Percentiles rank a stretch among this genome's conserved stretches.
phyloP scores from a whole-genome alignment of 2,888 invertebrate species.

The Omphaloscelis lunosa region DNA sequence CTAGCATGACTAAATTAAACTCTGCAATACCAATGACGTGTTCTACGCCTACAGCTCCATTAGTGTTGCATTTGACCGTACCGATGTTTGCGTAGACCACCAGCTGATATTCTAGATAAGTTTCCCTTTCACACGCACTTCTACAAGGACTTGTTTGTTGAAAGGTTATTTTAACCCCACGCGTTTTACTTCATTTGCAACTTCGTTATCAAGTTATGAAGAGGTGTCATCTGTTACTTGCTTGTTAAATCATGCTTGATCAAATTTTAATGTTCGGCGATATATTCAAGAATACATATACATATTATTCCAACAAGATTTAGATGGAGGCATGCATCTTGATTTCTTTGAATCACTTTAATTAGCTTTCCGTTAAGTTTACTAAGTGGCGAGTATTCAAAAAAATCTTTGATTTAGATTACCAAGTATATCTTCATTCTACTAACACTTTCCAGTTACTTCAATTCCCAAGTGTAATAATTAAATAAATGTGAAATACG shows the following conservation, averaged over 20 bases:
- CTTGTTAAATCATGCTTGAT: not conserved
- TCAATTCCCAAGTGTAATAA: constrained; percentile 16
- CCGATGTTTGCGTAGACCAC: constrained; percentile 28
- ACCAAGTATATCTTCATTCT: not conserved
- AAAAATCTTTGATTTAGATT: constrained; percentile 8
- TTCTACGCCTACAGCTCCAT: constrained; percentile 51
- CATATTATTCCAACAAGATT: not conserved
- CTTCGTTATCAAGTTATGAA: not conserved
- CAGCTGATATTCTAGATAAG: constrained; percentile 53
- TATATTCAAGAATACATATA: not conserved
- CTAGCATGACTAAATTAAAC: constrained; percentile 49
- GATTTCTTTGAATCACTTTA: not conserved
- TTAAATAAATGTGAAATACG: constrained; percentile 16
- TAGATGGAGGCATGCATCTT: not conserved
- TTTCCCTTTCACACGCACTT: constrained; percentile 54
- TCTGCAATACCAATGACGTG: constrained; percentile 54
- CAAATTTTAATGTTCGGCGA: not conserved
- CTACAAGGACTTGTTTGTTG: not conserved
- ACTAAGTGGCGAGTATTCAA: not conserved
- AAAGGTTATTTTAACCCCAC: not conserved
- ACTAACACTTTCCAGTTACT: no score
- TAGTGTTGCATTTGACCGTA: constrained; percentile 52
- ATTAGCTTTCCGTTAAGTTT: not conserved
- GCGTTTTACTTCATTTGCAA: not conserved
- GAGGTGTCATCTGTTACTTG: not conserved